Evolutionary conservation across 1,140 invertebrate species (phyloP).

Genomic region (Pseudomyrmex cubaensis): DNA sequence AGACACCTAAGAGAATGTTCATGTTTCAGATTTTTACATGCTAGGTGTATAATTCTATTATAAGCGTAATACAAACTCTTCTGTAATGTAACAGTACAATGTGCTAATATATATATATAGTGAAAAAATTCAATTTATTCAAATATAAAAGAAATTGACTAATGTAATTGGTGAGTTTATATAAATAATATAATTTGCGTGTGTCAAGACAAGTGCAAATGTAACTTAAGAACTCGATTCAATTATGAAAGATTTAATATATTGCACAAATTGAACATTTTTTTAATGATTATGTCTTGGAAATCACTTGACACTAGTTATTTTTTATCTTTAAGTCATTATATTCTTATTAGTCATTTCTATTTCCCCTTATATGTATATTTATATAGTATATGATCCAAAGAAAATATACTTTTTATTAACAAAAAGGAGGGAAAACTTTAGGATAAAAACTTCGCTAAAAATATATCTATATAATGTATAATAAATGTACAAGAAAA

Average conservation of each 20-base stretch:
- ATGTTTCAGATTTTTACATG: slow-evolving; percentile 67
- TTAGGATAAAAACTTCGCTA: slow-evolving; percentile 17
- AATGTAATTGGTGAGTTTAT: slow-evolving; percentile 17
- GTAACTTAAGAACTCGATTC: slow-evolving; percentile 2
- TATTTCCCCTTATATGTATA: slow-evolving; percentile 34
- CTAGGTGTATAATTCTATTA: slow-evolving; percentile 35
- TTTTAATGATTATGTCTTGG: slow-evolving; percentile 4
- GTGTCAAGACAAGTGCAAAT: slow-evolving; percentile 12
- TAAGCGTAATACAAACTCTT: slow-evolving; percentile 4
- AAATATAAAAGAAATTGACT: slow-evolving; percentile 1
- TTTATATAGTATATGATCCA: slow-evolving; percentile 1
- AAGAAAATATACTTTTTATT: slow-evolving; percentile 24
- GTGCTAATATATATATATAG: slow-evolving; percentile 2
- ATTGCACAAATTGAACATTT: slow-evolving; percentile 20
- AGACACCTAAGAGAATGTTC: slow-evolving; percentile 64
- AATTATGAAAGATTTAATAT: slow-evolving; percentile 32
- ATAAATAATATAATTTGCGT: slow-evolving; percentile 17
- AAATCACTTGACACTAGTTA: not conserved
- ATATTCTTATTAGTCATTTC: not conserved
- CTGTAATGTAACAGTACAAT: not conserved
- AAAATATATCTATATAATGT: not conserved
- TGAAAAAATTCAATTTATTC: slow-evolving; percentile 14
- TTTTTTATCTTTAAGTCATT: too few species aligned
- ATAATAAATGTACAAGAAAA: slow-evolving; percentile 41
- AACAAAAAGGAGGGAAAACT: not conserved